phyloP scores from a whole-genome alignment of 2,113 vertebrate species.

The Gallinago media region DNA sequence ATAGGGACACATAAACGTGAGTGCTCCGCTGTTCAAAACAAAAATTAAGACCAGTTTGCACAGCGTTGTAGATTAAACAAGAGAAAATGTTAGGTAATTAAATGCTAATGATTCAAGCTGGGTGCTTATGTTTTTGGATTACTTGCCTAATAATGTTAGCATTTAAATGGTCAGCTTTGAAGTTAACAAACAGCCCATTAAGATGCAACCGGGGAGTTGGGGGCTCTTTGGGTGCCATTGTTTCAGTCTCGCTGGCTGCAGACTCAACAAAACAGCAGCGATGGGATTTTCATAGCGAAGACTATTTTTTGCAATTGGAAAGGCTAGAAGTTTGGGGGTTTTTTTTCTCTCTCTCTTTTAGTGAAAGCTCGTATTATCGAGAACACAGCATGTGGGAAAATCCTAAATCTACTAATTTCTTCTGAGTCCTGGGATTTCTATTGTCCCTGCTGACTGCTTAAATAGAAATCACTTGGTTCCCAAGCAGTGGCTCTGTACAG shows the following conservation, averaged over 20 bases:
- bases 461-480: constrained; percentile 66
- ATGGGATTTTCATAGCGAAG: constrained; percentile 69
- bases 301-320: constrained; percentile 61
- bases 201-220: constrained; percentile 65
- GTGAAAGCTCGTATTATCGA: constrained; percentile 62
- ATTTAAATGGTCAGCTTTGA: constrained; percentile 77
- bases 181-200: constrained; percentile 74
- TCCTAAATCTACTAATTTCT: constrained; percentile 65
- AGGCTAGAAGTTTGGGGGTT: background rate
- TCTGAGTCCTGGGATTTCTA: constrained; percentile 46
- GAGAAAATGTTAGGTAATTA: constrained; percentile 66
- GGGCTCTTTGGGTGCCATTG: constrained; percentile 66
- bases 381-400: constrained; percentile 69
- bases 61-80: constrained; percentile 55
- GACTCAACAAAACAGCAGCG: constrained; percentile 58
- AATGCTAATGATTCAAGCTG: constrained; percentile 67
- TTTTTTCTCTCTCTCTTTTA: background rate
- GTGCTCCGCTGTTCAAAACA: background rate
- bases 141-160: constrained; percentile 66
- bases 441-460: constrained; percentile 57
- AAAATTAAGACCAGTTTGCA: constrained; percentile 28
- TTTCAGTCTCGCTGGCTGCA: constrained; percentile 64
- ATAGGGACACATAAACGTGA: background rate
- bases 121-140: constrained; percentile 73
- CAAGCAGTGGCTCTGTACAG: constrained; percentile 44